Percentiles rank a stretch among this genome's conserved stretches.
Conservation (phyloP, 2,888 invertebrate species). For the Parnassius apollo region DNA sequence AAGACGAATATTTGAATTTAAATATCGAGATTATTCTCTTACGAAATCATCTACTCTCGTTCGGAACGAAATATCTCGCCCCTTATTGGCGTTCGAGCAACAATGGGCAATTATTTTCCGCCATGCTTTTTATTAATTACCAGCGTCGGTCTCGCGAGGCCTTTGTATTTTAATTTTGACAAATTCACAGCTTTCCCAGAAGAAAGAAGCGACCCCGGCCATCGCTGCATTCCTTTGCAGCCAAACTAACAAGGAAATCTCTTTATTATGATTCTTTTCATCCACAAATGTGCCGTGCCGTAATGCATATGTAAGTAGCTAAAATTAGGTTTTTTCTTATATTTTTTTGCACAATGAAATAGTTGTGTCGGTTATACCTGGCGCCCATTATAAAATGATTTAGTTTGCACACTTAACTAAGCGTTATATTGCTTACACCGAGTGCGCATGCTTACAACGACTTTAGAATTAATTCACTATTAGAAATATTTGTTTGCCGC, state of each 20-base stretch:
- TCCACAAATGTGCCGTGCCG: conserved; percentile 39
- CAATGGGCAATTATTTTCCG: conserved; percentile 70
- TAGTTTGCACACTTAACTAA: conserved; percentile 38
- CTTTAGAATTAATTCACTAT: conserved; percentile 9
- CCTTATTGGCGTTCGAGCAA: conserved; percentile 40
- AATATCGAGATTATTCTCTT: conserved; percentile 26
- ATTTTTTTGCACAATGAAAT: conserved; percentile 35
- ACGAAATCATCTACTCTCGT: conserved; percentile 23
- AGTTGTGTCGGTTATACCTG: conserved; percentile 38
- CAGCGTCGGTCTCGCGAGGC: conserved; percentile 48
- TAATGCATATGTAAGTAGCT: conserved; percentile 47
- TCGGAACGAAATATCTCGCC: conserved; percentile 27
- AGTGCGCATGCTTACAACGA: conserved; percentile 26
- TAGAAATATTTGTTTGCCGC: conserved; percentile 13
- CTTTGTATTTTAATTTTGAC: conserved; percentile 75
- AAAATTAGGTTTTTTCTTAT: conserved; percentile 46
- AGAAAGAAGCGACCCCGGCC: conserved; percentile 39
- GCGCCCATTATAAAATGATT: conserved; percentile 37
- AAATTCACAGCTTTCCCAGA: conserved; percentile 65
- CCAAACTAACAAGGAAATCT: conserved; percentile 46
- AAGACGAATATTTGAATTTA: conserved; percentile 25
- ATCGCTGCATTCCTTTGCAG: conserved; percentile 31
- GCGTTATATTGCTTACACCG: conserved; percentile 40
- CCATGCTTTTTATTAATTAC: conserved; percentile 70
- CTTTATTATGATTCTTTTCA: conserved; percentile 47